Percentiles rank a stretch among this genome's conserved stretches.
Conservation (phyloP, 2,113 vertebrate species). For the Mungos mungo region DNA sequence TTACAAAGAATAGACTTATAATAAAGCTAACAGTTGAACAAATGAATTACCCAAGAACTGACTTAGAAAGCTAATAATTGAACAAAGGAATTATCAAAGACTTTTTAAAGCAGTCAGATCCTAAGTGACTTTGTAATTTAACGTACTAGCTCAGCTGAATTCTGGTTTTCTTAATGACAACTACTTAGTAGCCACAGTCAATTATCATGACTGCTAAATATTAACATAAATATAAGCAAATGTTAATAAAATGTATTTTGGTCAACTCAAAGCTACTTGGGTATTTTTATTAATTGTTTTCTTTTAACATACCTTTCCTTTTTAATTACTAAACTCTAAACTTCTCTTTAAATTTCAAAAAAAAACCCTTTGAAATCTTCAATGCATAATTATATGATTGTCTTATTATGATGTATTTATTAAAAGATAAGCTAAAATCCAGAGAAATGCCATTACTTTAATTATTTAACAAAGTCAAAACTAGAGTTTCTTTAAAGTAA, state of each 20-base stretch:
- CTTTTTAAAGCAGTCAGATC: background rate
- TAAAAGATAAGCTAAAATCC: background rate
- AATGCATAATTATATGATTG: background rate
- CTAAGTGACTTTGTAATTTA: background rate
- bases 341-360: background rate
- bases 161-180: background rate
- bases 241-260: background rate
- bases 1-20: background rate
- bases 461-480: background rate
- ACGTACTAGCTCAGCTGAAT: background rate
- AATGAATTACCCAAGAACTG: background rate
- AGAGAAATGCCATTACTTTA: background rate
- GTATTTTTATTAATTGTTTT: background rate
- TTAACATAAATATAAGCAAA: background rate
- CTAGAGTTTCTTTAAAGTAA: background rate
- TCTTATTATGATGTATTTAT: background rate
- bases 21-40: background rate
- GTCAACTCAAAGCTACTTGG: background rate
- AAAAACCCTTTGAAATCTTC: background rate
- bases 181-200: background rate
- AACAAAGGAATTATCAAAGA: background rate
- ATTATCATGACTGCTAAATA: background rate
- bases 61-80: background rate
- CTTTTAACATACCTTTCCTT: background rate
- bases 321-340: background rate